Evolutionary conservation across 1,140 invertebrate genomes (phyloP).

Genomic region (Drosophila virilis): DNA sequence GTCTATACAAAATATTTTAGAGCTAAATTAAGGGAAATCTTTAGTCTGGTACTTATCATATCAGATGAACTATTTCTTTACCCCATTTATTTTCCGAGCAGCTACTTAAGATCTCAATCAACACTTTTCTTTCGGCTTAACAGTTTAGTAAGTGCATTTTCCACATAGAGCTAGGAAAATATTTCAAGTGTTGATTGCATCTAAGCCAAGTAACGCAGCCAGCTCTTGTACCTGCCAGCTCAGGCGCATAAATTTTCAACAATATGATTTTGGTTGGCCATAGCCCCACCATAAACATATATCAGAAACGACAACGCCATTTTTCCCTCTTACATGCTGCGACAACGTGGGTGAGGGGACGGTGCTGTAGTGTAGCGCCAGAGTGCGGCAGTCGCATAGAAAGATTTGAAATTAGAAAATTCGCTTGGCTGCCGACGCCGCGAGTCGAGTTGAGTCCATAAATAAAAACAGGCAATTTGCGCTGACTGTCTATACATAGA

Average conservation of each 20-base stretch:
- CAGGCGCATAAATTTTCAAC: slow-evolving; percentile 67
- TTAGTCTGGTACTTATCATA: not conserved
- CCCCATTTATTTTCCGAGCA: not conserved
- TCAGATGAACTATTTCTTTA: not conserved
- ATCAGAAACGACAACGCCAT: slow-evolving; percentile 71
- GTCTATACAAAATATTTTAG: not conserved
- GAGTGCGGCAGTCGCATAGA: slow-evolving; percentile 10
- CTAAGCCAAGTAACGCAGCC: slow-evolving; percentile 30
- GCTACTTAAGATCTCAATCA: slow-evolving; percentile 17
- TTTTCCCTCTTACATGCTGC: slow-evolving; percentile 27
- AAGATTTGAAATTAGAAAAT: slow-evolving; percentile 77
- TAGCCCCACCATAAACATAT: slow-evolving; percentile 62
- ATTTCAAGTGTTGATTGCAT: slow-evolving; percentile 22
- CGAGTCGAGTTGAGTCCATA: slow-evolving; percentile 73
- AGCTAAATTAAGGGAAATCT: not conserved
- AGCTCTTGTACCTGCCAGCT: slow-evolving; percentile 32
- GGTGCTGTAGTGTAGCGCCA: not conserved
- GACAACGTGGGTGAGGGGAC: not conserved
- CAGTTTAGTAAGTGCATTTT: slow-evolving; percentile 19
- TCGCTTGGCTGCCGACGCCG: slow-evolving; percentile 55
- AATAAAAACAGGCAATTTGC: slow-evolving; percentile 79
- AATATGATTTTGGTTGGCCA: slow-evolving; percentile 72
- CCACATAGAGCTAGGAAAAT: not conserved
- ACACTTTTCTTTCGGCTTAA: slow-evolving; percentile 2
- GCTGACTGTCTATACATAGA: slow-evolving; percentile 68